A percentile compares a stretch with the other conserved stretches of the same genome.
These are phyloP conservation scores for Eumeta japonica DNA, from an alignment of 1,140 invertebrate species.

Conservation along the genomic window DNA sequence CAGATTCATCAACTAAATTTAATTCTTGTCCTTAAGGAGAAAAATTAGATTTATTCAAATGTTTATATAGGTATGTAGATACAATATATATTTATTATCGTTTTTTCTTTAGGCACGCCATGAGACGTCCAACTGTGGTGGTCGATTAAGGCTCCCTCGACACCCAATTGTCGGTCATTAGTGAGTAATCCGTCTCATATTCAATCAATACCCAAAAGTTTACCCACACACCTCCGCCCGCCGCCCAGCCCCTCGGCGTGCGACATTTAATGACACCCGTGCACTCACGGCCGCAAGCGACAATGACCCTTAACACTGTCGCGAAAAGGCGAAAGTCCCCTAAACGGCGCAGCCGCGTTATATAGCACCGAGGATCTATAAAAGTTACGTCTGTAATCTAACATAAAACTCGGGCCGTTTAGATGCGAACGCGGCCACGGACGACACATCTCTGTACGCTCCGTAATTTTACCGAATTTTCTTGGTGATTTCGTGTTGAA, in stretches of 20 bases:
- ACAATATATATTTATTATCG: no score
- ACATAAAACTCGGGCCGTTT: slow-evolving; percentile 58
- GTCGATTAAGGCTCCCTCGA: slow-evolving; percentile 25
- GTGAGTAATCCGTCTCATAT: slow-evolving; percentile 55
- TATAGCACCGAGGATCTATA: slow-evolving; percentile 59
- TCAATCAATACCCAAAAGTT: slow-evolving; percentile 59
- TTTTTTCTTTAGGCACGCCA: no score
- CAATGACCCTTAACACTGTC: slow-evolving; percentile 28
- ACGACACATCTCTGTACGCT: slow-evolving; percentile 55
- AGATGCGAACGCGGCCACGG: slow-evolving; percentile 56
- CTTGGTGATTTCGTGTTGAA: slow-evolving; percentile 39
- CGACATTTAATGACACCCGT: slow-evolving; percentile 58
- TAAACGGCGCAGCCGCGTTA: slow-evolving; percentile 49
- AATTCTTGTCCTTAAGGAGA: no score
- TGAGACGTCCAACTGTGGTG: background rate
- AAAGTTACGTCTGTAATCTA: slow-evolving; percentile 59
- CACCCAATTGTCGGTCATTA: slow-evolving; percentile 53
- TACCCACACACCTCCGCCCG: slow-evolving; percentile 48
- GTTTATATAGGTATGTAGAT: no score
- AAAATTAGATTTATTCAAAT: no score
- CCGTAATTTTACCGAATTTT: slow-evolving; percentile 55
- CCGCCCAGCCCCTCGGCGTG: slow-evolving; percentile 45
- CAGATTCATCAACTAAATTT: no score
- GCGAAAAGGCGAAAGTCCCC: slow-evolving; percentile 33
- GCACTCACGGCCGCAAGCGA: slow-evolving; percentile 29